A percentile compares a stretch with the other conserved stretches of the same genome.
These are phyloP conservation scores for Nemotelus pantherinus DNA, from an alignment of 2,888 invertebrate species.

Conservation along the genomic window DNA sequence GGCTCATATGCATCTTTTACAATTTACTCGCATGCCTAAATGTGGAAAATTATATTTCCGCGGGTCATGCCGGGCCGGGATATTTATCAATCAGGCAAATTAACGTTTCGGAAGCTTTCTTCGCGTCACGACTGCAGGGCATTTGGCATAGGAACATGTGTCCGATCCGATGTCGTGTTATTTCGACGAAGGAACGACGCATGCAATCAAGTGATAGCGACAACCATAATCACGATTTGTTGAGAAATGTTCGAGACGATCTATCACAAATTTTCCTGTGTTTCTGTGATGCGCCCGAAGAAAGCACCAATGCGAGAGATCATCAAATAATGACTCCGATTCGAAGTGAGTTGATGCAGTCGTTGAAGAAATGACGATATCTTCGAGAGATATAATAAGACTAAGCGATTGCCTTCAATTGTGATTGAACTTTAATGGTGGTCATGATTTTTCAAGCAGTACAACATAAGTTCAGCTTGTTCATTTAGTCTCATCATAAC, in stretches of 20 bases:
- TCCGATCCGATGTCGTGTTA: neutral
- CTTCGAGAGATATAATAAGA: neutral
- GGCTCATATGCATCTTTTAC: neutral
- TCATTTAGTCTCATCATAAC: too few species aligned
- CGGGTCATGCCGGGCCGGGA: conserved; percentile 19
- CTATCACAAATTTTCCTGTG: conserved; percentile 36
- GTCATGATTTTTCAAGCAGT: neutral
- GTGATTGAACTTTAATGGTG: neutral
- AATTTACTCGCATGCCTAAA: neutral
- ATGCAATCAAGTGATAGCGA: neutral
- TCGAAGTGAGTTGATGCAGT: neutral
- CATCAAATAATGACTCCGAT: neutral
- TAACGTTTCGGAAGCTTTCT: conserved; percentile 36
- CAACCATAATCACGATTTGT: conserved; percentile 24
- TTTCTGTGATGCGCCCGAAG: neutral
- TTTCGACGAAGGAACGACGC: neutral
- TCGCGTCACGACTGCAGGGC: conserved; percentile 35
- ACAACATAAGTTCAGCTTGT: neutral
- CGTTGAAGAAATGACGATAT: neutral
- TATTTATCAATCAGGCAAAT: conserved; percentile 36
- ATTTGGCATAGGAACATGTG: conserved; percentile 14
- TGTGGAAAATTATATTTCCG: conserved; percentile 12
- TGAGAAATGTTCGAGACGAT: neutral
- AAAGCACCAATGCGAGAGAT: conserved; percentile 2
- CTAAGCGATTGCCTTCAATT: neutral